Conservation (phyloP, 2,113 vertebrate genomes). For the Martes martes region DNA sequence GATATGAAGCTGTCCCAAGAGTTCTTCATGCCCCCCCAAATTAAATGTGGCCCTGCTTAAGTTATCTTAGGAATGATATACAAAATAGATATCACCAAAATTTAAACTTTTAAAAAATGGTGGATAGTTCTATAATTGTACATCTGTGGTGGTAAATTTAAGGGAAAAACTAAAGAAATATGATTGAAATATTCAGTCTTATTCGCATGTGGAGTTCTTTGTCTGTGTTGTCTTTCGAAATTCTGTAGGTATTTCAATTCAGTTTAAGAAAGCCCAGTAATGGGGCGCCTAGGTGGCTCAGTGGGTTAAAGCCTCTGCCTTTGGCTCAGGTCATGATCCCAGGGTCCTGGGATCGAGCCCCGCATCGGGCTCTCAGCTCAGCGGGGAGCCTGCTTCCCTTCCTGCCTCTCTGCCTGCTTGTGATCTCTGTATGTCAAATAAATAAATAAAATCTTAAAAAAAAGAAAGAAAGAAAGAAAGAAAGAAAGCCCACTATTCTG, state of each 20-base stretch:
- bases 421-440: no score
- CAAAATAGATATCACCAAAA: not conserved
- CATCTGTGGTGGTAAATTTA: not conserved
- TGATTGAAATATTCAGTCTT: not conserved
- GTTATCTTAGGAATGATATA: not conserved
- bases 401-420: no score
- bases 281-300: not conserved
- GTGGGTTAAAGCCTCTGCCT: no score
- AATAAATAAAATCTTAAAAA: no score
- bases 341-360: not conserved
- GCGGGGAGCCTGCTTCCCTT: no score
- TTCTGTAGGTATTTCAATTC: not conserved
- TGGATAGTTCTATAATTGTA: not conserved
- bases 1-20: not conserved
- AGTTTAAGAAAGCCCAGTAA: not conserved
- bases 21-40: not conserved
- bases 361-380: not conserved
- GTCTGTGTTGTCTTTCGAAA: not conserved
- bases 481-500: no score
- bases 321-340: not conserved
- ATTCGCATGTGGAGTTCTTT: not conserved
- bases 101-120: not conserved
- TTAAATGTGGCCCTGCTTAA: conserved; percentile 14
- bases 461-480: no score
- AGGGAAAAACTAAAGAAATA: not conserved